Conservation (phyloP, 2,797 vertebrate species). For the Clarias fuscus region DNA sequence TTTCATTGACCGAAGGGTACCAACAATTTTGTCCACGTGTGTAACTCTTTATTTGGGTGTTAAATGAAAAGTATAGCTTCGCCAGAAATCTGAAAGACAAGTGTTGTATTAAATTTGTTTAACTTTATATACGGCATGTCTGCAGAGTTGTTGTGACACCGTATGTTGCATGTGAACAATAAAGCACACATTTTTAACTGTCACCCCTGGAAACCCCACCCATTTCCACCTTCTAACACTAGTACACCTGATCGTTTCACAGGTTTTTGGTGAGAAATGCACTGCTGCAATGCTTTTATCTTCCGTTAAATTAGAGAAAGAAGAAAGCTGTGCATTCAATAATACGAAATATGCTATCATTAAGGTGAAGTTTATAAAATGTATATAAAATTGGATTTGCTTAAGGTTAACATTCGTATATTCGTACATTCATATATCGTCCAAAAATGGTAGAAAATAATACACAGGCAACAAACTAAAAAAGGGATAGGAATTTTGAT, state of each 20-base stretch:
- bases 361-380: background rate
- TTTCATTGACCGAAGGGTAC: too few species aligned
- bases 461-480: too few species aligned
- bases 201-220: background rate
- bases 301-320: background rate
- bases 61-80: background rate
- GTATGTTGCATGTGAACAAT: background rate
- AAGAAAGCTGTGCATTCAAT: background rate
- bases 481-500: too few species aligned
- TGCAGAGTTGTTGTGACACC: background rate
- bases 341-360: background rate
- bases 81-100: background rate
- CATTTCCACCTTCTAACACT: background rate
- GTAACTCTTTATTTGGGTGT: background rate
- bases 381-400: background rate
- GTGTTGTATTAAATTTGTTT: background rate
- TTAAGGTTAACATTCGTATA: background rate
- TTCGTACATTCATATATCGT: too few species aligned
- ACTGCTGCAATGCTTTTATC: background rate
- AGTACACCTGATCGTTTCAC: background rate
- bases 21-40: too few species aligned
- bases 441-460: background rate
- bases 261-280: background rate
- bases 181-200: background rate
- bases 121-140: background rate